Evolutionary conservation across 2,797 vertebrate species (phyloP).

Genomic region (Semaprochilodus insignis): DNA sequence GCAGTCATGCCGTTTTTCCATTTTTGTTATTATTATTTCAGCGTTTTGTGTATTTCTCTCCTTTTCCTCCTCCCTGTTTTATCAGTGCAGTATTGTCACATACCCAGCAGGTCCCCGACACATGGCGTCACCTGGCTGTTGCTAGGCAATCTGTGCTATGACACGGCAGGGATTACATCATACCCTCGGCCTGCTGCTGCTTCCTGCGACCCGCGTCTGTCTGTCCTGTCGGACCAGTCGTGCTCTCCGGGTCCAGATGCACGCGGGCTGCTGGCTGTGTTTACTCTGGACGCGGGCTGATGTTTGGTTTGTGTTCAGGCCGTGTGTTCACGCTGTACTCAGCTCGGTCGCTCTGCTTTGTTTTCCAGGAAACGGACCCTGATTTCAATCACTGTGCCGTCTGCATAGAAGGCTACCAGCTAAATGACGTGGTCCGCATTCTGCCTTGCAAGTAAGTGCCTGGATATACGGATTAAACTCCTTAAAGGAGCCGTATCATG

Average conservation of each 20-base stretch:
- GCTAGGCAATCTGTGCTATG: slow-evolving; percentile 13
- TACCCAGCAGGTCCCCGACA: not conserved
- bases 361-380: slow-evolving; percentile 91
- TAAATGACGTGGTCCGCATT: slow-evolving; percentile 94
- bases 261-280: not conserved
- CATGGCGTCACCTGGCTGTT: slow-evolving; percentile 13
- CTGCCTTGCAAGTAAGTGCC: slow-evolving; percentile 96
- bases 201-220: not conserved
- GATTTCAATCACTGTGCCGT: slow-evolving; percentile 98
- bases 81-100: not conserved
- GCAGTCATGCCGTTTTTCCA: too few relatives aligned
- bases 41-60: not conserved
- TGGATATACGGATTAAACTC: not conserved
- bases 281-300: not conserved
- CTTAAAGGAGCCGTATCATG: not conserved
- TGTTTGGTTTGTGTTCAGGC: not conserved
- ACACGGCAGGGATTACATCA: slow-evolving; percentile 14
- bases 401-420: slow-evolving; percentile 96
- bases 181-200: not conserved
- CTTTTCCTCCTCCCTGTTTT: not conserved
- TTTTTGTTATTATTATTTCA: too few relatives aligned
- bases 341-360: not conserved
- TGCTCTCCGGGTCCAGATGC: not conserved
- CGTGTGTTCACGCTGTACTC: not conserved
- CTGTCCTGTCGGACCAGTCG: not conserved